Evolutionary conservation across 2,797 vertebrate species (phyloP).

Genomic region (Gorsachius magnificus): DNA sequence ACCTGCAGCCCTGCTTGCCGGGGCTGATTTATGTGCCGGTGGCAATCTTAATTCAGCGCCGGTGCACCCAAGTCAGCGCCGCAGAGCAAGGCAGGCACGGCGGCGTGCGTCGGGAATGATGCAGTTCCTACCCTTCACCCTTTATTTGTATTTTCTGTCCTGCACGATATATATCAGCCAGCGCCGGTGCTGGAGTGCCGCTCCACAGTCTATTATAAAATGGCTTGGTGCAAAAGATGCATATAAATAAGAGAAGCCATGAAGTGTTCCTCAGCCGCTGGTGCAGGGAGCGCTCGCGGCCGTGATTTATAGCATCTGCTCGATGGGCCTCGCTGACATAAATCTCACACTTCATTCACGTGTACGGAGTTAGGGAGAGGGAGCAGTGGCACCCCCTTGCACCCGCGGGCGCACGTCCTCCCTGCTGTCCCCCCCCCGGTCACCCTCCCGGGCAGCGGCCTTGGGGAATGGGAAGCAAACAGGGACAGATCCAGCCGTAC

Average conservation of each 20-base stretch:
- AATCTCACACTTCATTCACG: not conserved
- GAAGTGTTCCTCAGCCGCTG: conserved; percentile 7
- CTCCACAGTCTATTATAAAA: conserved; percentile 1
- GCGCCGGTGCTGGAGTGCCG: not conserved
- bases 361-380: not conserved
- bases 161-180: not conserved
- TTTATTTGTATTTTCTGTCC: conserved; percentile 6
- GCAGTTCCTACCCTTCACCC: conserved; percentile 2
- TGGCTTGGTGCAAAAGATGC: not conserved
- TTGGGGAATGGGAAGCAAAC: accelerated
- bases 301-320: conserved; percentile 5
- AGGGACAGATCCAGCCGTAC: accelerated
- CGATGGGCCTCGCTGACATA: not conserved
- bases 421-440: accelerated
- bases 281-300: not conserved
- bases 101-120: not conserved
- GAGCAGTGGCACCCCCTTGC: accelerated
- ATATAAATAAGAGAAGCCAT: conserved; percentile 10
- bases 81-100: not conserved
- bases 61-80: not conserved
- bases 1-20: not conserved
- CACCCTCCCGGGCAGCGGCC: accelerated
- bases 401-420: accelerated
- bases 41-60: not conserved
- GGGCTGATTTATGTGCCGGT: not conserved